A percentile compares a stretch with the other conserved stretches of the same genome.
Evolutionary conservation across 2,797 vertebrate species (phyloP).

Genomic region (Mico argentatus): DNA sequence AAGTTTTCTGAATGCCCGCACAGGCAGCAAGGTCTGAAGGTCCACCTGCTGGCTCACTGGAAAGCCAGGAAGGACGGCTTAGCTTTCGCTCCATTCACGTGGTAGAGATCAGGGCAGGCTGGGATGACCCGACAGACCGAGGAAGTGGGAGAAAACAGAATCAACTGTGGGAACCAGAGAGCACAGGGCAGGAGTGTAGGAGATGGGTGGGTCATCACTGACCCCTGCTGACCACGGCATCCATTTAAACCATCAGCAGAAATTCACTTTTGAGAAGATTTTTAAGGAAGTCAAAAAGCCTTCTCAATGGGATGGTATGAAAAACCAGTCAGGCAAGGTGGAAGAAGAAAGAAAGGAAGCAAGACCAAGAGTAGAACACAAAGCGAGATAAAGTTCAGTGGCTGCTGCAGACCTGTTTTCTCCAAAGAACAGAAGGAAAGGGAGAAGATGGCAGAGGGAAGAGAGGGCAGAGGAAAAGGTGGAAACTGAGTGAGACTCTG

Average conservation of each 20-base stretch:
- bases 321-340: slow-evolving; percentile 54
- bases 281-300: slow-evolving; percentile 76
- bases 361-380: background rate
- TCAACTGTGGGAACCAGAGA: background rate
- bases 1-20: slow-evolving; percentile 68
- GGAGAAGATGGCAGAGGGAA: background rate
- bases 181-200: background rate
- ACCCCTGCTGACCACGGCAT: background rate
- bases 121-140: background rate
- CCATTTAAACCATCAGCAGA: slow-evolving; percentile 51
- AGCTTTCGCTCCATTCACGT: background rate
- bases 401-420: background rate
- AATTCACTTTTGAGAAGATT: slow-evolving; percentile 44
- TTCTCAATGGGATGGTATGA: slow-evolving; percentile 11
- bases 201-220: background rate
- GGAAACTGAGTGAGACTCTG: background rate
- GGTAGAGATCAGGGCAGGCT: background rate
- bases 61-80: background rate
- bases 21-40: slow-evolving; percentile 54
- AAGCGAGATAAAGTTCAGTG: background rate
- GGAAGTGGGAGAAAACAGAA: background rate
- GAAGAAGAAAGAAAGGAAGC: slow-evolving; percentile 49
- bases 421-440: background rate
- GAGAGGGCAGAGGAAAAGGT: background rate
- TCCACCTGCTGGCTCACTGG: background rate